These are phyloP conservation scores for Lucifuga dentata DNA, from an alignment of 2,113 vertebrate species.

Conservation along the genomic window DNA sequence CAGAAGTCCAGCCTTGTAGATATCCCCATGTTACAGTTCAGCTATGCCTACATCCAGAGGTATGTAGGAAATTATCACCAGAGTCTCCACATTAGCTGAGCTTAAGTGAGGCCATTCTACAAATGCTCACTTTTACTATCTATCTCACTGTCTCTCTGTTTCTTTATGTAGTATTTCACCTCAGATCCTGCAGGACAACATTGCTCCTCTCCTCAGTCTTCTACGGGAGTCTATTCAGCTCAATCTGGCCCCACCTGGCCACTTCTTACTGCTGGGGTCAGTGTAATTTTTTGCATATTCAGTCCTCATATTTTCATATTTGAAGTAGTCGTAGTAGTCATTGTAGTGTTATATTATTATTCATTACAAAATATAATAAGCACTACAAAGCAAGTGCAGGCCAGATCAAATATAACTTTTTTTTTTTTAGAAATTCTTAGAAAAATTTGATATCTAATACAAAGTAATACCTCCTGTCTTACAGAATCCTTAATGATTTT, in stretches of 20 bases:
- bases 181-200: constrained; percentile 89
- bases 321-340: no score
- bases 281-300: constrained; percentile 35
- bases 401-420: no score
- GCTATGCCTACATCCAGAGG: constrained; percentile 91
- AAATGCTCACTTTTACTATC: constrained; percentile 1
- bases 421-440: no score
- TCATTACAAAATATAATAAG: no score
- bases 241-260: constrained; percentile 92
- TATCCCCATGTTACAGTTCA: constrained; percentile 93
- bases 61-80: constrained; percentile 57
- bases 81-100: not conserved
- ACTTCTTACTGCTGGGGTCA: constrained; percentile 95
- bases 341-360: no score
- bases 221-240: constrained; percentile 93
- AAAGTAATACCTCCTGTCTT: constrained; percentile 36
- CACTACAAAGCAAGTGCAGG: no score
- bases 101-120: not conserved
- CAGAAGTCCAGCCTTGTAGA: constrained; percentile 91
- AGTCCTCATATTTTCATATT: no score
- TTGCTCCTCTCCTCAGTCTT: constrained; percentile 87
- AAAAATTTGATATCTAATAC: no score
- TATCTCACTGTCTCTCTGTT: not conserved
- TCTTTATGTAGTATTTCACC: constrained; percentile 82
- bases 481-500: constrained; percentile 93